These are phyloP conservation scores for Caenorhabditis tropicalis DNA, from an alignment of 1,140 invertebrate genomes.

Conservation along the genomic window DNA sequence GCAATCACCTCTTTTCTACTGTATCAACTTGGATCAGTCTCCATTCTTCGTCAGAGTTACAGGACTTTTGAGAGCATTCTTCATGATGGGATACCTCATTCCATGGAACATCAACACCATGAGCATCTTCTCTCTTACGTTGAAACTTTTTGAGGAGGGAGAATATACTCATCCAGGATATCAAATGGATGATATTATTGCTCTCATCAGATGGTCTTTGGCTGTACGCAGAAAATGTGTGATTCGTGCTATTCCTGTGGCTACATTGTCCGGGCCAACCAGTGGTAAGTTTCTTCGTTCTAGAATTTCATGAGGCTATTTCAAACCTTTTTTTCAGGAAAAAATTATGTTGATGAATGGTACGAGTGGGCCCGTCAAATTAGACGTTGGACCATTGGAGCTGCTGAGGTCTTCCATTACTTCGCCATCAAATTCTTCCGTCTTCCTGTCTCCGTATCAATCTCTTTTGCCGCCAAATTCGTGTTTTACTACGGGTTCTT, in stretches of 20 bases:
- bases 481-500: conserved; percentile 65
- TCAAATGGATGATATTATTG: conserved; percentile 67
- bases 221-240: conserved; percentile 58
- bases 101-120: conserved; percentile 67
- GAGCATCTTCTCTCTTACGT: conserved; percentile 61
- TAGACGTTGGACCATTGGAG: conserved; percentile 65
- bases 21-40: conserved; percentile 62
- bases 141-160: conserved; percentile 60
- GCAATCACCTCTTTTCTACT: conserved; percentile 64
- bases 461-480: conserved; percentile 60
- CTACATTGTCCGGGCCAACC: conserved; percentile 60
- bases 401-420: conserved; percentile 66
- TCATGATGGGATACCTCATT: conserved; percentile 66
- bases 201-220: conserved; percentile 63
- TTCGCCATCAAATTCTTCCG: conserved; percentile 62
- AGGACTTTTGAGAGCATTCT: conserved; percentile 58
- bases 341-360: conserved; percentile 60
- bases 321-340: conserved; percentile 44
- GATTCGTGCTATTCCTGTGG: conserved; percentile 58
- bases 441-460: conserved; percentile 54
- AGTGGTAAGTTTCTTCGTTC: conserved; percentile 35
- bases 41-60: conserved; percentile 64
- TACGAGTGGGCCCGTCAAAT: conserved; percentile 65
- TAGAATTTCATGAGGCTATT: no score
- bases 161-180: conserved; percentile 65